Evolutionary conservation across 2,113 vertebrate species (phyloP).

Genomic region (Psilopogon haemacephalus): DNA sequence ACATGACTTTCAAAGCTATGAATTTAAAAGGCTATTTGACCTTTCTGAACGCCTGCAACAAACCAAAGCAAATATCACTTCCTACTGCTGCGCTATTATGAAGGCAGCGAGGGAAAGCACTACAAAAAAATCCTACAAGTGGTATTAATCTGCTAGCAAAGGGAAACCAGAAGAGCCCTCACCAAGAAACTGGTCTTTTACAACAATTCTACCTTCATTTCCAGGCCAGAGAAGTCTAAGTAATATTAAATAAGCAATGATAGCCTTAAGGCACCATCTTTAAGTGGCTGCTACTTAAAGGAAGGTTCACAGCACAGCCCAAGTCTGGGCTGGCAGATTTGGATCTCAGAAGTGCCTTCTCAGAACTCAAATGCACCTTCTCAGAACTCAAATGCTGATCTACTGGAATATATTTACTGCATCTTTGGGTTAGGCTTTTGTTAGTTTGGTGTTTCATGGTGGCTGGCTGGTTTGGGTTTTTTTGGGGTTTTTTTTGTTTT

Average conservation of each 20-base stretch:
- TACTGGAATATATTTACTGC: background rate
- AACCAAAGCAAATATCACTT: background rate
- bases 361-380: background rate
- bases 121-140: background rate
- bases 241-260: background rate
- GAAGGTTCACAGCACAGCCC: background rate
- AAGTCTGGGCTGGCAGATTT: too few relatives aligned
- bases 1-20: background rate
- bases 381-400: background rate
- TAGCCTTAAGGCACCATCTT: background rate
- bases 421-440: too few relatives aligned
- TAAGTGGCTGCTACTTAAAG: background rate
- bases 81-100: background rate
- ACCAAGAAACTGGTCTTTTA: background rate
- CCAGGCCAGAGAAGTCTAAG: background rate
- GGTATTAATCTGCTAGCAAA: background rate
- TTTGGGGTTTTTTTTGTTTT: too few relatives aligned
- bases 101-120: background rate
- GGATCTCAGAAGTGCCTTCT: too few relatives aligned
- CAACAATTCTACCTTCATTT: background rate
- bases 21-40: background rate
- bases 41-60: background rate
- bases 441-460: too few relatives aligned
- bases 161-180: background rate
- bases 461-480: background rate